phyloP scores from a whole-genome alignment of 2,888 invertebrate genomes.

The Pristionchus exspectatus region DNA sequence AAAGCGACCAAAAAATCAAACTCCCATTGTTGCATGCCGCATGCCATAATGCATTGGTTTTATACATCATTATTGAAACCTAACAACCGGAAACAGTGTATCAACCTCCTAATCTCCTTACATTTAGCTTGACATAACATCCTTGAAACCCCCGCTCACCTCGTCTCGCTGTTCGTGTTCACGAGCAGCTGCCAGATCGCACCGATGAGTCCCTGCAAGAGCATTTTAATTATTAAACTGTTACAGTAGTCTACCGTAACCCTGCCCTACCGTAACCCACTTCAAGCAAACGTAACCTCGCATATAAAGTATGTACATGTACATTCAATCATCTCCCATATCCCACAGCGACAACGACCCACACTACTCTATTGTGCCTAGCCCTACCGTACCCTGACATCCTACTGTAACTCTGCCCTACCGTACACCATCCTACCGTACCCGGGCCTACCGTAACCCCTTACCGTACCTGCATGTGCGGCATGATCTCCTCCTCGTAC shows the following conservation, averaged over 20 bases:
- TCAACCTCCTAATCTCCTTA: too few relatives aligned
- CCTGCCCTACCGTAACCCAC: background rate
- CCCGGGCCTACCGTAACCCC: background rate
- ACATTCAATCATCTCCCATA: too few relatives aligned
- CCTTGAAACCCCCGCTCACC: conserved; percentile 57
- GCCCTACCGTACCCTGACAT: background rate
- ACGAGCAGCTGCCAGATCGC: conserved; percentile 94
- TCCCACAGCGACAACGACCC: too few relatives aligned
- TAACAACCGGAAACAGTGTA: too few relatives aligned
- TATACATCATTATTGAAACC: too few relatives aligned
- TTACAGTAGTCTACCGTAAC: background rate
- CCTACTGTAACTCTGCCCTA: background rate
- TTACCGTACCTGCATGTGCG: conserved; percentile 85
- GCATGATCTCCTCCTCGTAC: conserved; percentile 96
- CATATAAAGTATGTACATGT: too few relatives aligned
- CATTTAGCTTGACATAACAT: background rate
- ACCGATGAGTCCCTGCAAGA: conserved; percentile 87
- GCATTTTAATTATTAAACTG: background rate
- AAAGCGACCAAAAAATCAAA: too few relatives aligned
- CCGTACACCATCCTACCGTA: background rate
- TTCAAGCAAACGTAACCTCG: too few relatives aligned
- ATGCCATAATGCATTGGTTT: too few relatives aligned
- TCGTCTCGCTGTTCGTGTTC: conserved; percentile 64
- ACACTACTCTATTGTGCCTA: too few relatives aligned
- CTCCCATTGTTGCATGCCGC: too few relatives aligned